Percentiles rank a stretch among this genome's conserved stretches.
Evolutionary conservation across 2,113 vertebrate genomes (phyloP).

Genomic region (Stomatorhinus ivindoensis): DNA sequence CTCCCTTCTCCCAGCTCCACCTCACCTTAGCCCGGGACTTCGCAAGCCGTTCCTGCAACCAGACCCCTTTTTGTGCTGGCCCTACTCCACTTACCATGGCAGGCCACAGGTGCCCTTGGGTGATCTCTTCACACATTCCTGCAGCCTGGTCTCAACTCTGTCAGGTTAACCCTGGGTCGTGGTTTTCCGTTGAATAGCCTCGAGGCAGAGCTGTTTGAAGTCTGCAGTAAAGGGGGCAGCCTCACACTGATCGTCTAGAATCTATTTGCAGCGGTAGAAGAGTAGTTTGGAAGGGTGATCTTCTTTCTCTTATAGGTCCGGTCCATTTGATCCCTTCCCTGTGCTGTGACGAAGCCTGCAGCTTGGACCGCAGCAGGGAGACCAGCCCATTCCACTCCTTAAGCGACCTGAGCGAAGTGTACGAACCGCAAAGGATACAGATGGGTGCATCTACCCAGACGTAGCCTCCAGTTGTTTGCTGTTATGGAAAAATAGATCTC

Average conservation of each 20-base stretch:
- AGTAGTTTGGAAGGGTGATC: not conserved
- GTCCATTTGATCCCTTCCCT: conserved; percentile 77
- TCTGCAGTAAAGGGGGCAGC: not conserved
- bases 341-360: conserved; percentile 75
- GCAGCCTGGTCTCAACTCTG: not conserved
- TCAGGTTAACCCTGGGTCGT: not conserved
- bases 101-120: not conserved
- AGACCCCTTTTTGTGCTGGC: not conserved
- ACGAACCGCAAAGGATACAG: conserved; percentile 29
- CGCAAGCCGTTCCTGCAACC: not conserved
- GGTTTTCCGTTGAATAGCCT: not conserved
- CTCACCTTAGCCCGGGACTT: not conserved
- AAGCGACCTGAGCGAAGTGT: conserved; percentile 69
- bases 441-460: not conserved
- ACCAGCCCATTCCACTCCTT: conserved; percentile 67
- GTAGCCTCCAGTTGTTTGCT: not conserved
- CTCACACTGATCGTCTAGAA: not conserved
- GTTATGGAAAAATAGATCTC: not conserved
- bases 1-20: not conserved
- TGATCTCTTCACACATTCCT: not conserved
- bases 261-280: not conserved
- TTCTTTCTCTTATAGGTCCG: conserved; percentile 60
- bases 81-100: not conserved
- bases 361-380: conserved; percentile 53
- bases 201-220: not conserved